These are phyloP conservation scores for Drosophila sp. DNA, from an alignment of 1,140 invertebrate species.

Conservation along the genomic window DNA sequence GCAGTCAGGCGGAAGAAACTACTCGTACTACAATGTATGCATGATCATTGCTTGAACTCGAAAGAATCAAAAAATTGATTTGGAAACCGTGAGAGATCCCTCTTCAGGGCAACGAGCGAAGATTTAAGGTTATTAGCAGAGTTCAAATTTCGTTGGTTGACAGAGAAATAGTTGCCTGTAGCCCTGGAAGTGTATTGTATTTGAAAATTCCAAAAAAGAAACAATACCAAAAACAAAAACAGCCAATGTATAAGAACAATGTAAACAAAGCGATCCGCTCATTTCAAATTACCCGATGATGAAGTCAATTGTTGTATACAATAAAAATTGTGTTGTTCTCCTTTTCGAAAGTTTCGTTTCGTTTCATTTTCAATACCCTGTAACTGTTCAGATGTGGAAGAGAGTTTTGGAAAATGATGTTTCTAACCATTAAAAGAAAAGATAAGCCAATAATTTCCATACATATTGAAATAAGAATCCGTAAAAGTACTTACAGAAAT, in stretches of 20 bases:
- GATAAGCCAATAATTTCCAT: no score
- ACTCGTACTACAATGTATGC: conserved; percentile 13
- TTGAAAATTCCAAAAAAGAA: conserved; percentile 59
- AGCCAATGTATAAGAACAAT: conserved; percentile 71
- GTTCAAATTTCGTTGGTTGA: not conserved
- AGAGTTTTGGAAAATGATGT: not conserved
- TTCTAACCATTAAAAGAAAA: no score
- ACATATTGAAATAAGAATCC: no score
- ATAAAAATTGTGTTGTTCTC: conserved; percentile 65
- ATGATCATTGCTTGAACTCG: conserved; percentile 5
- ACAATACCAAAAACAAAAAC: conserved; percentile 53
- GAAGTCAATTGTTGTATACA: conserved; percentile 83
- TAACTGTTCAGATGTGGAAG: not conserved
- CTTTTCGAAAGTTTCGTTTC: conserved; percentile 61
- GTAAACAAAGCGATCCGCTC: conserved; percentile 72
- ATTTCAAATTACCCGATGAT: conserved; percentile 82
- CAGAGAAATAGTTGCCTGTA: not conserved
- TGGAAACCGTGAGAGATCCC: conserved; percentile 11
- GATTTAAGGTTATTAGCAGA: not conserved
- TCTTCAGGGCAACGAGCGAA: conserved; percentile 38
- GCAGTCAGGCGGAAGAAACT: conserved; percentile 39
- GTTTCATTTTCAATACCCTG: conserved; percentile 37
- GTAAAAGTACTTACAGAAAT: no score
- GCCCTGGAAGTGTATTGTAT: conserved; percentile 53
- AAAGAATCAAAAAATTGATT: conserved; percentile 44